phyloP scores from a whole-genome alignment of 2,888 invertebrate species.

The Escarpia spicata region DNA sequence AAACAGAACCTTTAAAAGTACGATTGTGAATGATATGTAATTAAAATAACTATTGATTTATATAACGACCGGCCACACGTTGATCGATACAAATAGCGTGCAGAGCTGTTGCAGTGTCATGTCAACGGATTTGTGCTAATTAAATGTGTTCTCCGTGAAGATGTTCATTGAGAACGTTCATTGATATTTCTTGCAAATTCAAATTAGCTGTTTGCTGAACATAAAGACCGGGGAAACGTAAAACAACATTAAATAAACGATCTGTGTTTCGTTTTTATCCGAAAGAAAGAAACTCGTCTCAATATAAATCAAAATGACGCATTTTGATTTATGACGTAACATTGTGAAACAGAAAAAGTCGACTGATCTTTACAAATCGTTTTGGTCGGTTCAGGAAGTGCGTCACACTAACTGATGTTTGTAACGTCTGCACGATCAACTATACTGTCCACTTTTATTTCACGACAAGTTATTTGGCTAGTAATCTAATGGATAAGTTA shows the following conservation, averaged over 20 bases:
- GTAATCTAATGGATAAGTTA: background rate
- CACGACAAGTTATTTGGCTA: background rate
- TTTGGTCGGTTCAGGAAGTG: background rate
- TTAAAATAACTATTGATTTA: background rate
- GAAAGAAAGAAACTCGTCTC: background rate
- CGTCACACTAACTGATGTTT: background rate
- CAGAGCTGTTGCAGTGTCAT: background rate
- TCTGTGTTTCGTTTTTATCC: background rate
- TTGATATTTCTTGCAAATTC: background rate
- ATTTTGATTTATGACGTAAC: background rate
- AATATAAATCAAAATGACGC: background rate
- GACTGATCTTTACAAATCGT: background rate
- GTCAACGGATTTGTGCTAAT: background rate
- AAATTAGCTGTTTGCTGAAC: background rate
- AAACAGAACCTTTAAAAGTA: background rate
- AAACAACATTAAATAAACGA: background rate
- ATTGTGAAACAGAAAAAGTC: background rate
- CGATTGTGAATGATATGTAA: background rate
- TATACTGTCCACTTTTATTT: background rate
- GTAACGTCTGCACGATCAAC: background rate
- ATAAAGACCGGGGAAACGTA: background rate
- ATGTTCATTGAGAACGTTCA: background rate
- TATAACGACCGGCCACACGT: background rate
- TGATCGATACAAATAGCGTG: background rate
- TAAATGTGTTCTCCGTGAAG: background rate